Conservation (phyloP, 2,888 invertebrate genomes). For the Ophioninae sp. region DNA sequence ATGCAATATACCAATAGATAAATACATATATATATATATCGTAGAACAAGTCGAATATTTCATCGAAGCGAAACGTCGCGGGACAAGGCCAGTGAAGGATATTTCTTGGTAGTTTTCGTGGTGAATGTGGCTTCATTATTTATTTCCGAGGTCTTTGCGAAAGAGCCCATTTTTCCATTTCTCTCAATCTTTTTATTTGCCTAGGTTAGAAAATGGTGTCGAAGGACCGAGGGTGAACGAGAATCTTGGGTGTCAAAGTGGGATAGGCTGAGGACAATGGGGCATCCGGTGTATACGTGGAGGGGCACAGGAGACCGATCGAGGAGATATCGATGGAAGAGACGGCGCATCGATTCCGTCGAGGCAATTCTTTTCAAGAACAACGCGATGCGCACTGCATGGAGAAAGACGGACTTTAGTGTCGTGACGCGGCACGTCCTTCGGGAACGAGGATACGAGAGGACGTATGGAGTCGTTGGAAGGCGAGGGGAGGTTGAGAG, state of each 20-base stretch:
- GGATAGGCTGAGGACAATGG: constrained; percentile 39
- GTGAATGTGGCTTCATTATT: constrained; percentile 41
- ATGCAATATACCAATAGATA: neutral
- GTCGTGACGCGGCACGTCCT: constrained; percentile 42
- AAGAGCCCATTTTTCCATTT: constrained; percentile 5
- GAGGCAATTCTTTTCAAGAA: constrained; percentile 40
- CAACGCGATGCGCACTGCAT: constrained; percentile 23
- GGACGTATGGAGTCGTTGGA: constrained; percentile 12
- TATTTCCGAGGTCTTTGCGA: constrained; percentile 5
- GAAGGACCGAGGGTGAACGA: constrained; percentile 29
- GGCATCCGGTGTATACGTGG: constrained; percentile 18
- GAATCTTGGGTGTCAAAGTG: constrained; percentile 31
- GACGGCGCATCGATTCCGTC: constrained; percentile 32
- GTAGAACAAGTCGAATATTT: constrained; percentile 4
- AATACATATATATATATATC: constrained; percentile 6
- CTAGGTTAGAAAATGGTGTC: constrained; percentile 14
- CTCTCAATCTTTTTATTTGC: neutral
- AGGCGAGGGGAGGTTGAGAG: constrained; percentile 5
- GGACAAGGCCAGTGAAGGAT: constrained; percentile 1
- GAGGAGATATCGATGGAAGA: constrained; percentile 31
- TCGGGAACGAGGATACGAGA: constrained; percentile 48
- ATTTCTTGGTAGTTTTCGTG: constrained; percentile 3
- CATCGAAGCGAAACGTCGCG: constrained; percentile 20
- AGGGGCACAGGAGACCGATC: constrained; percentile 52
- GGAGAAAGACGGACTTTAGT: constrained; percentile 36